A percentile compares a stretch with the other conserved stretches of the same genome.
These are phyloP conservation scores for Glossophaga mutica DNA, from an alignment of 2,797 vertebrate species.

Conservation along the genomic window DNA sequence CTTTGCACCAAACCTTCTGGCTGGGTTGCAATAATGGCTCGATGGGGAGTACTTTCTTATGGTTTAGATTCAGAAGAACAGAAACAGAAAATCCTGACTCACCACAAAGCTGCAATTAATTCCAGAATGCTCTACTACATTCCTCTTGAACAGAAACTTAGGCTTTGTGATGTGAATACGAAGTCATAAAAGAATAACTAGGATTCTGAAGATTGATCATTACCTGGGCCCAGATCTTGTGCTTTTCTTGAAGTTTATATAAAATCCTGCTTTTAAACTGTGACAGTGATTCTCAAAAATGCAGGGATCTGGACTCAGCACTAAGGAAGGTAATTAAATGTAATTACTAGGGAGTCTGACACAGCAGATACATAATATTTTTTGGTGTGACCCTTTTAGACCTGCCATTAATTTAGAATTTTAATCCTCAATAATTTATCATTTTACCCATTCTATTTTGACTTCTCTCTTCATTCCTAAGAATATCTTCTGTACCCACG, in stretches of 20 bases:
- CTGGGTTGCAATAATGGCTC: neutral
- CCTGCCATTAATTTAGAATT: constrained; percentile 16
- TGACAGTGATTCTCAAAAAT: constrained; percentile 18
- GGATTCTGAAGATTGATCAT: neutral
- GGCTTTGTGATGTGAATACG: neutral
- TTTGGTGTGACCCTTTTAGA: constrained; percentile 1
- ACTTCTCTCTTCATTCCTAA: neutral
- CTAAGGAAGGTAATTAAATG: constrained; percentile 12
- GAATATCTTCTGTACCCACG: neutral
- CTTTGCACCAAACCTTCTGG: neutral
- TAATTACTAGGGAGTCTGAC: neutral
- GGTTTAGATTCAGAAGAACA: neutral
- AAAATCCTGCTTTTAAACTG: constrained; percentile 22
- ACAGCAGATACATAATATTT: neutral
- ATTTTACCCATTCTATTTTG: neutral
- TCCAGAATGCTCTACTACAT: neutral
- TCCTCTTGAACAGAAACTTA: neutral
- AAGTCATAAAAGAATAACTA: neutral
- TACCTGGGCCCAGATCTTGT: constrained; percentile 14
- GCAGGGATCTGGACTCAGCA: neutral
- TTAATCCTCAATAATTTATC: neutral
- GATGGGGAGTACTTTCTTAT: neutral
- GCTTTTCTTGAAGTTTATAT: constrained; percentile 54
- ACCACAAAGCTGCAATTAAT: neutral
- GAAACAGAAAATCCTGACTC: neutral